Evolutionary conservation across 2,888 invertebrate genomes (phyloP), one percentile per base, ranked within the genome.

Genomic region (Pterobdella sp.): DNA sequence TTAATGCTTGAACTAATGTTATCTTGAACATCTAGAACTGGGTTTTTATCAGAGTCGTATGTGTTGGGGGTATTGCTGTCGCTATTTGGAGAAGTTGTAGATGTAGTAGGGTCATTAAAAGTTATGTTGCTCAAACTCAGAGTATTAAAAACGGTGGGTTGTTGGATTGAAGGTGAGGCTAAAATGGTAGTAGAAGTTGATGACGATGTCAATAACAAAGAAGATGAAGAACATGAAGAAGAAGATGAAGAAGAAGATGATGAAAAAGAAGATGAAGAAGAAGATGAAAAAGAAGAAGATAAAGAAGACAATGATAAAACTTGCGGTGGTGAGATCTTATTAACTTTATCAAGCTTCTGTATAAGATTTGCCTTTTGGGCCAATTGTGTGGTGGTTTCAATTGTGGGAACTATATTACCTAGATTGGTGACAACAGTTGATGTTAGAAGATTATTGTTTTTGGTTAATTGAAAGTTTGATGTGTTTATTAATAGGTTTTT

Each of bases 11-110:
- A n/a, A n/a, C n/a, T n/a, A n/a, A n/a, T n/a, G n/a, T n/a, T n/a
- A n/a, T 74, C 72, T 73, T 77, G 77, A 67, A 78, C 88, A 77
- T 88, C 88, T 80, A 89, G 89, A 83, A 89, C 89, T 74, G 89
- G 89, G 37, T 89, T 89, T 82, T 89, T 89, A 77, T 88, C 88
- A 84, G 89, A 89, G 76, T 88, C 49, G 18, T n/a, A 56, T 14
- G 68, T 79, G 32, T 73, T 72, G 37, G 37, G 29, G n/a, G 66
- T 71, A 73, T 77, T 77, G 52, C 78, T 76, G 74, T 79, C 79
- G 31, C 78, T 74, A 69, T 79, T n/a, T n/a, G 56, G 2, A 22
- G 32, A 29, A 49, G 49, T 31, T n/a, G 31, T 26, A 35, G 34
- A 7, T 29, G 67, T n/a, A 14, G 56, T 69, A n/a, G 32, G 35